Evolutionary conservation across 2,888 invertebrate species (phyloP), one percentile per base, ranked within the genome.

Genomic region (Xylocampa areola): DNA sequence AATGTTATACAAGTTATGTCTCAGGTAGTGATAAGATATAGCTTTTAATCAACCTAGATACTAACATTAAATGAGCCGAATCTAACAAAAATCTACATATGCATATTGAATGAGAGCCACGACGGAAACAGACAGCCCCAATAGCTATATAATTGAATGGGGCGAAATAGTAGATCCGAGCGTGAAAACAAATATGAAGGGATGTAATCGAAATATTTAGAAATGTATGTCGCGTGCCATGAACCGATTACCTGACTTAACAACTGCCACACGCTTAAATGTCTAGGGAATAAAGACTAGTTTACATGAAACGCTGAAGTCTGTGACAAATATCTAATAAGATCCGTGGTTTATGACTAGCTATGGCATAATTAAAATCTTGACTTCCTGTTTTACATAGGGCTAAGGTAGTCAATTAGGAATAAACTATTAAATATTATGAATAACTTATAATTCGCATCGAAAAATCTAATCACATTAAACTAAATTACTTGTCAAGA

Each of bases 141-240:
- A 55, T 40, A 51, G 37, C 59, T 39, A 44, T 78, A 77, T 85
- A 84, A 87, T 87, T 81, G 82, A 83, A 81, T 81, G 81, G 86
- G 84, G 82, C 81, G 82, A 82, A 84, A 83, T 43, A 84, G 82
- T 74, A 78, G 76, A n/a, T n/a, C n/a, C n/a, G n/a, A 79, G 80
- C 82, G 81, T 82, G 86, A 85, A 90, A 91, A 87, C 86, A 89
- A 90, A 91, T 88, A 89, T 84, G 84, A 60, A 86, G 88, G 88
- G 89, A 83, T 83, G 87, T 89, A 88, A 90, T 90, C 86, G 87
- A 87, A 90, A 91, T 91, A 88, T 92, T 92, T 91, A 90, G 90
- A 88, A 91, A 89, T 87, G 84, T 81, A 79, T 87, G 88, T 89
- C 86, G 91, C 91, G 91, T 92, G 91, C 85, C 86, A 80, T 63